Evolutionary conservation across 2,888 invertebrate species (phyloP), one percentile per base, ranked within the genome.

Genomic region (Chrysina gloriosa): DNA sequence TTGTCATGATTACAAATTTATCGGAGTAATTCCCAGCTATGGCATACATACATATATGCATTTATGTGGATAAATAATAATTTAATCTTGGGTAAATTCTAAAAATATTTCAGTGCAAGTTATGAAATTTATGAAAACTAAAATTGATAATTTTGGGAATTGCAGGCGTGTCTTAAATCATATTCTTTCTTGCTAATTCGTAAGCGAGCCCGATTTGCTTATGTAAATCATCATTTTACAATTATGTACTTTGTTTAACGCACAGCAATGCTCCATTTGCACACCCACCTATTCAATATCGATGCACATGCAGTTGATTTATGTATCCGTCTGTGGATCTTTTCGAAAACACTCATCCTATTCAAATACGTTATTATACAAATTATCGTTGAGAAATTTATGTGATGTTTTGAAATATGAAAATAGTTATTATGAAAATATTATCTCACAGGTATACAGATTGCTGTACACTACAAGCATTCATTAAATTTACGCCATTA

Each of bases 401-500:
- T 63, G 67, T 42, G 63, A 54, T 67, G 67, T 63, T 67, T 67
- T 67, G 67, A 67, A 67, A 67, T 67, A 67, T 63, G 67, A 67
- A 63, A 63, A 68, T 58, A 48, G 68, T 68, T 45, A 65, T 65
- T 68, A 68, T 56, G 56, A 68, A 68, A 68, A 65, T 68, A 63
- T 50, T 63, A 67, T 67, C 67, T 67, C 63, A 39, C 54, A 36
- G 64, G 50, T 48, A 39, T 58, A 48, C 31, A 36, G 52, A 39
- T 45, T 29, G 65, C 36, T 11, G 39, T 50, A 29, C 61, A 25
- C 63, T 56, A 65, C 63, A 68, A 70, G 70, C 54, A 61, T 65
- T 68, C 70, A 70, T 70, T 70, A 70, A 63, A 65, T 56, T 47
- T 50, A 67, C 65, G 31, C 34, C 68, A 73, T 73, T 73, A 71